Conservation (phyloP, 2,113 vertebrate genomes). For the Rousettus leschenaultii region DNA sequence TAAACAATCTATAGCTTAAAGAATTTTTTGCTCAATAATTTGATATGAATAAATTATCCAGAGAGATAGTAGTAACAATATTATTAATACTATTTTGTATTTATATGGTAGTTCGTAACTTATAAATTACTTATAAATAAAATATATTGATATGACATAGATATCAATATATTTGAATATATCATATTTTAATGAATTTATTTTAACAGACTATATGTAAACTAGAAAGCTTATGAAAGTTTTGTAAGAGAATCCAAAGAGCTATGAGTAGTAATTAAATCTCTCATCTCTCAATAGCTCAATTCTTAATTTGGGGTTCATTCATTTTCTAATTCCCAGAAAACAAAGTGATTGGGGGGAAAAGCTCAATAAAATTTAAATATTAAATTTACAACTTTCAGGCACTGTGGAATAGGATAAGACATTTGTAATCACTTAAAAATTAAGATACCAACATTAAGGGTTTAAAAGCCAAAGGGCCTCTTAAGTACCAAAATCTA, state of each 20-base stretch:
- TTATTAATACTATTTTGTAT: not conserved
- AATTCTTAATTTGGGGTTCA: constrained; percentile 34
- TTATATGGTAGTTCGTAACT: constrained; percentile 26
- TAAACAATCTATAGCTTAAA: not conserved
- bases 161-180: not conserved
- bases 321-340: constrained; percentile 13
- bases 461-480: not conserved
- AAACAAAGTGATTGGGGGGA: not conserved
- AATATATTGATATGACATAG: not conserved
- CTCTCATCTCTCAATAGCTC: not conserved
- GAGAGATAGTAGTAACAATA: not conserved
- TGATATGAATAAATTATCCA: not conserved
- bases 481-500: not conserved
- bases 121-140: not conserved
- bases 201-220: constrained; percentile 18
- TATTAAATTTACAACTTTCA: not conserved
- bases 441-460: not conserved
- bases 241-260: not conserved
- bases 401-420: not conserved
- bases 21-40: constrained; percentile 31
- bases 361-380: not conserved
- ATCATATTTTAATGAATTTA: not conserved
- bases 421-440: not conserved
- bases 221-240: not conserved
- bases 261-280: not conserved